Percentiles rank a stretch among this genome's conserved stretches.
Evolutionary conservation across 2,888 invertebrate species (phyloP).

Genomic region (Leptinotarsa juncta): DNA sequence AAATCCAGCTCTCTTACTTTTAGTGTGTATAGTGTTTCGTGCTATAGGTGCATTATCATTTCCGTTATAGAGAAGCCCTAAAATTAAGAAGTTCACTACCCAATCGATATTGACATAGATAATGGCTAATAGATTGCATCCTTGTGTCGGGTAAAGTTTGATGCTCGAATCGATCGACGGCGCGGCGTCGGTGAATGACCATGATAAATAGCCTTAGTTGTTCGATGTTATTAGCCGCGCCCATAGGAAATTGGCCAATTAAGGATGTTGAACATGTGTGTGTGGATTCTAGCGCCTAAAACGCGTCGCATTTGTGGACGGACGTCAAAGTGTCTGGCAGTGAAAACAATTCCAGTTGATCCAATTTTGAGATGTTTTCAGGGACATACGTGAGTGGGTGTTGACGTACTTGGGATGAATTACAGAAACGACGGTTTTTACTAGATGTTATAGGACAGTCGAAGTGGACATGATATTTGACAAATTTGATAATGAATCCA

Average conservation of each 20-base stretch:
- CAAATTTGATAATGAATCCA: too few relatives aligned
- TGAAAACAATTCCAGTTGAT: background rate
- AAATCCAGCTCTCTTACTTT: background rate
- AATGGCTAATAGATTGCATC: background rate
- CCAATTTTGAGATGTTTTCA: background rate
- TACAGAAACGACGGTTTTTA: background rate
- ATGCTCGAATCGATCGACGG: background rate
- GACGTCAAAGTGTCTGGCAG: background rate
- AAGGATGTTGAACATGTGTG: background rate
- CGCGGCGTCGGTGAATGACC: background rate
- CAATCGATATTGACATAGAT: slow-evolving; percentile 8
- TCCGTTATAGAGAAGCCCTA: background rate
- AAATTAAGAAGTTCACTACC: background rate
- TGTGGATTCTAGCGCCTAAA: background rate
- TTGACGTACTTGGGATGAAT: background rate
- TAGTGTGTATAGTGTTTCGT: background rate
- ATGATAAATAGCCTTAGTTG: slow-evolving; percentile 8
- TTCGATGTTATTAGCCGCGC: slow-evolving; percentile 8
- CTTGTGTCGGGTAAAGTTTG: background rate
- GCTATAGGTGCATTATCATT: background rate
- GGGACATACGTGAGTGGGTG: background rate
- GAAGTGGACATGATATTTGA: too few relatives aligned
- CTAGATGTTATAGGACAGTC: too few relatives aligned
- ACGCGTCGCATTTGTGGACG: background rate
- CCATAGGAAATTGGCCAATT: slow-evolving; percentile 7